Conservation (phyloP, 2,797 vertebrate species). For the Halcyon badia region DNA sequence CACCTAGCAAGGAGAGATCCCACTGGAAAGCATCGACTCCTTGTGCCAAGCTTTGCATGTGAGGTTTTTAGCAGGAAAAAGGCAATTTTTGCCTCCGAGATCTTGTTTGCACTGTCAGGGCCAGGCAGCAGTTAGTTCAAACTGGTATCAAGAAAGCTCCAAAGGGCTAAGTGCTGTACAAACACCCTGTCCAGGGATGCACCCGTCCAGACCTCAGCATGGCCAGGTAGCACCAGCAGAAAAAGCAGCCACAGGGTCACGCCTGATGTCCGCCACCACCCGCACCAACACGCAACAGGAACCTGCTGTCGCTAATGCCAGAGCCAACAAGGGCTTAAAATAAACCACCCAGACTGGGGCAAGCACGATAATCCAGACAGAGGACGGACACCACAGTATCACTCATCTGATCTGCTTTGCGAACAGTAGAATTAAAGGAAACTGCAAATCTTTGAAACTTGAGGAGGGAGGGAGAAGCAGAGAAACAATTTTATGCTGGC, state of each 20-base stretch:
- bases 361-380: neutral
- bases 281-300: neutral
- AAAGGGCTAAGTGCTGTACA: neutral
- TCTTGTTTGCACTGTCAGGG: neutral
- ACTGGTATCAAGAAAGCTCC: neutral
- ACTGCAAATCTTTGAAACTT: neutral
- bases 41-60: neutral
- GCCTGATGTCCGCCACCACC: neutral
- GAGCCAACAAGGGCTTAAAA: neutral
- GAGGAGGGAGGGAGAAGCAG: neutral
- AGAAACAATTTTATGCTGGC: neutral
- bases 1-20: neutral
- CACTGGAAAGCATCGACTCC: neutral
- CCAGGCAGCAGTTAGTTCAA: neutral
- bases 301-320: neutral
- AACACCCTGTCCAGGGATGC: neutral
- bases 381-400: neutral
- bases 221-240: neutral
- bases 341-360: neutral
- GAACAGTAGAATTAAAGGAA: neutral
- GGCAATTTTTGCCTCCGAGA: neutral
- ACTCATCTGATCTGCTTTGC: neutral
- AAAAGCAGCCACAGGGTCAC: neutral
- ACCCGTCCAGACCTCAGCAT: neutral
- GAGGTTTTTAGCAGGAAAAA: neutral